These are phyloP conservation scores for Embiotoca jacksoni DNA, from an alignment of 2,113 vertebrate species.

Conservation along the genomic window DNA sequence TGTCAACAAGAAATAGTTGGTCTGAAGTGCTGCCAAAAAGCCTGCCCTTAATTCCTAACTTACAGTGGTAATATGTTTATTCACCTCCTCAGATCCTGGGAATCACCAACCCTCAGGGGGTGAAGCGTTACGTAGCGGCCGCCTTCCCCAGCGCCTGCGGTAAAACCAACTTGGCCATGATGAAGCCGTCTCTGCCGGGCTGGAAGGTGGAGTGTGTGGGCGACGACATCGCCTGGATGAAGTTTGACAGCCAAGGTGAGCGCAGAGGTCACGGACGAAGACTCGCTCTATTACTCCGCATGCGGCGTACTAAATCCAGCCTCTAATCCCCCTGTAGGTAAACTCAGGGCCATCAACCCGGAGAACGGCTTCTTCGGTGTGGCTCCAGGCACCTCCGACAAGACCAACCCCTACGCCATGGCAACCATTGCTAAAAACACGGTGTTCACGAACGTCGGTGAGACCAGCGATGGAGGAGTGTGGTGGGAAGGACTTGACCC, in stretches of 20 bases:
- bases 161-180: slow-evolving; percentile 99
- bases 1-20: too few species aligned
- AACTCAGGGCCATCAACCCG: slow-evolving; percentile 96
- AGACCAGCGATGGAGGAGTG: slow-evolving; percentile 94
- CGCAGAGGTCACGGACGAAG: accelerated
- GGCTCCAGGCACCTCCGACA: slow-evolving; percentile 94
- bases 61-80: too few species aligned
- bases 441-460: slow-evolving; percentile 95
- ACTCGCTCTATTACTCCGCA: background rate
- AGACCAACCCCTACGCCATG: slow-evolving; percentile 97
- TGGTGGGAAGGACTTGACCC: slow-evolving; percentile 96
- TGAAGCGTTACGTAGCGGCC: slow-evolving; percentile 95
- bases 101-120: slow-evolving; percentile 93
- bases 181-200: slow-evolving; percentile 92
- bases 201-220: slow-evolving; percentile 98
- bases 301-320: background rate
- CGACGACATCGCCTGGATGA: slow-evolving; percentile 99
- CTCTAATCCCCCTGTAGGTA: slow-evolving; percentile 82
- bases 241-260: slow-evolving; percentile 94
- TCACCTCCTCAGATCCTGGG: slow-evolving; percentile 89
- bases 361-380: slow-evolving; percentile 99
- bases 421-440: slow-evolving; percentile 93
- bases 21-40: background rate
- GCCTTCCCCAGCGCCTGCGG: slow-evolving; percentile 98
- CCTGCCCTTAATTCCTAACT: background rate